Base-by-base conservation (phyloP, 2,113 vertebrate genomes). In the Cyprinodon brontotheroides region DNA sequence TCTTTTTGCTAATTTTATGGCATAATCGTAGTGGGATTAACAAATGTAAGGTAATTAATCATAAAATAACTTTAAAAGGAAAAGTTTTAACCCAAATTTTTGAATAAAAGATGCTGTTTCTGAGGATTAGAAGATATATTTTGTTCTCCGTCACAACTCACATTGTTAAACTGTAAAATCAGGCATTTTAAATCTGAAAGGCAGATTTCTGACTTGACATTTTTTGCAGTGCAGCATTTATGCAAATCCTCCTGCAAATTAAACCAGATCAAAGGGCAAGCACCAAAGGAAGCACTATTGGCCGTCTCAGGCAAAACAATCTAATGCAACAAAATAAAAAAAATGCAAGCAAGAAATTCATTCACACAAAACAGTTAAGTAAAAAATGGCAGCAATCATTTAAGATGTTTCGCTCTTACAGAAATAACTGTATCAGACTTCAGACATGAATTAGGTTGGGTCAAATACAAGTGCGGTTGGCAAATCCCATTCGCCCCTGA, bases 341-440 rank as follows among this genome's bases (percentile, higher is more conserved):
- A 61, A 36, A 10, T 6, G 17, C 63, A 75, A 66, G 37, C 4
- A 1, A 36, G 7, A 38, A 40, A 57, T 11, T 64, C 61, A 69
- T 40, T 17, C 70, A 57, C 50, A 80, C 50, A 74, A 70, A 62
- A 78, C 81, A 85, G 80, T 12, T 22, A 74, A 66, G 78, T 41
- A 79, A 12, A 47, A 85, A 84, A 75, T 87, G 84, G 83, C 82
- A 87, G 78, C 83, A 83, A 84, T 84, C 82, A 76, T 84, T 88
- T 85, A 86, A 88, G 78, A 89, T 77, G 36, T 66, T 3, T 13
- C 40, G 65, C 53, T 86, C 62, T 70, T n/a, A 17, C 3, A 71
- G 48, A 68, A 65, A 71, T 69, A 37, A 74, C 69, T 43, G 53
- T 43, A 63, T 72, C 63, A 0, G 3, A 66, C 61, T 74, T 43